Percentiles rank a stretch among this genome's conserved stretches.
Evolutionary conservation across 2,888 invertebrate species (phyloP).

Genomic region (Trichopoda pennipes): DNA sequence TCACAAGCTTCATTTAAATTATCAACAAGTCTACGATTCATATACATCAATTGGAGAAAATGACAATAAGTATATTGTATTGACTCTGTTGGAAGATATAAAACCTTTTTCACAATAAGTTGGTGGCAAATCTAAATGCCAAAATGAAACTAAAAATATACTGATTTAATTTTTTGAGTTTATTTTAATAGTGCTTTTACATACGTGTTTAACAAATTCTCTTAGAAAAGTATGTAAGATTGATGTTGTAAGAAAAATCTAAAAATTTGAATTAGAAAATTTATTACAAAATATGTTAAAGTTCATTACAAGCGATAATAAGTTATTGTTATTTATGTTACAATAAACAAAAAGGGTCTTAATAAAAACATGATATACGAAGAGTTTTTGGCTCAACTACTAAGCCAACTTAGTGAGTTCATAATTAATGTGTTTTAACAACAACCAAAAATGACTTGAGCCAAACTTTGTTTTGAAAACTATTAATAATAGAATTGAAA

Average conservation of each 20-base stretch:
- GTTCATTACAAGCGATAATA: constrained; percentile 75
- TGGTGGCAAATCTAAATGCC: too few species aligned
- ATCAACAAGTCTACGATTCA: too few species aligned
- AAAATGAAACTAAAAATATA: neutral
- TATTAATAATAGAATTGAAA: too few species aligned
- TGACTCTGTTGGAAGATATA: too few species aligned
- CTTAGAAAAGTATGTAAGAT: constrained; percentile 22
- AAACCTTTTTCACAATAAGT: too few species aligned
- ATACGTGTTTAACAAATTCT: constrained; percentile 14
- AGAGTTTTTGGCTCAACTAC: neutral
- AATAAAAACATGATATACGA: neutral
- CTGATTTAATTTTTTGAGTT: constrained; percentile 17
- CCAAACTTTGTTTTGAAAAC: too few species aligned
- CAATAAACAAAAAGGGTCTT: neutral
- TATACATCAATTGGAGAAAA: too few species aligned
- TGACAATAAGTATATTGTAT: too few species aligned
- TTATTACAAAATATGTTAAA: constrained; percentile 74
- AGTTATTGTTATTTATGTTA: constrained; percentile 76
- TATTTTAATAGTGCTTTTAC: neutral
- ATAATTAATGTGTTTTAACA: too few species aligned
- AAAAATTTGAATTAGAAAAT: constrained; percentile 76
- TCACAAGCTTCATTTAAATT: too few species aligned
- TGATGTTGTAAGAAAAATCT: constrained; percentile 60
- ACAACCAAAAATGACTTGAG: too few species aligned
- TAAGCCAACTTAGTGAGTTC: too few species aligned